Conservation (phyloP, 92 coral and sea anemone species). For the Heteractis magnifica region DNA sequence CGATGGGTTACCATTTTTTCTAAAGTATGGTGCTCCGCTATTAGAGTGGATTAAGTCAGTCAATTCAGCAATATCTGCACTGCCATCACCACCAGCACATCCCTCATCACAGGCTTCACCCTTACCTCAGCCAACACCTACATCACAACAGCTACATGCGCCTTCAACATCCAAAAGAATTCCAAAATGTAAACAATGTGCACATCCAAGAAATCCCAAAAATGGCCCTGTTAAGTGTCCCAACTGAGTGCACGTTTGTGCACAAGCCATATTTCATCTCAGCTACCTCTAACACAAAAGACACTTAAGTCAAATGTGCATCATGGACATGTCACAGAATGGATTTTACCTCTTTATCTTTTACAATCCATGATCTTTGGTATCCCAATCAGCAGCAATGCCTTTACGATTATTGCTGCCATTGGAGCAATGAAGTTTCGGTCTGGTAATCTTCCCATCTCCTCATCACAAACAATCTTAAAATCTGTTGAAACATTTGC, state of each 20-base stretch:
- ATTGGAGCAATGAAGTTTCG: constrained; percentile 40
- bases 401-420: constrained; percentile 53
- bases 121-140: not conserved
- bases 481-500: constrained; percentile 25
- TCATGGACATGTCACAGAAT: constrained; percentile 44
- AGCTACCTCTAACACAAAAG: constrained; percentile 11
- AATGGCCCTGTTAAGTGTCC: constrained; percentile 34
- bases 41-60: no score
- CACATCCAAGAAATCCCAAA: constrained; percentile 31
- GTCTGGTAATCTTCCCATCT: constrained; percentile 19
- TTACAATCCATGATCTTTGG: constrained; percentile 41
- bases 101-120: no score
- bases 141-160: constrained; percentile 15
- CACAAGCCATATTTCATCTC: constrained; percentile 18
- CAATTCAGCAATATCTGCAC: constrained; percentile 19
- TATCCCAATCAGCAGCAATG: constrained; percentile 49
- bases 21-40: no score
- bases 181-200: constrained; percentile 49
- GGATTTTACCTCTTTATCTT: constrained; percentile 45
- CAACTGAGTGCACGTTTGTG: constrained; percentile 26
- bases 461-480: constrained; percentile 6
- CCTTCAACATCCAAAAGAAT: constrained; percentile 22
- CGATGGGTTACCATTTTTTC: no score
- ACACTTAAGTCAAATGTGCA: constrained; percentile 10
- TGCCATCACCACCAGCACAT: no score